phyloP scores from a whole-genome alignment of 2,888 invertebrate genomes.

The Atherix ibis region DNA sequence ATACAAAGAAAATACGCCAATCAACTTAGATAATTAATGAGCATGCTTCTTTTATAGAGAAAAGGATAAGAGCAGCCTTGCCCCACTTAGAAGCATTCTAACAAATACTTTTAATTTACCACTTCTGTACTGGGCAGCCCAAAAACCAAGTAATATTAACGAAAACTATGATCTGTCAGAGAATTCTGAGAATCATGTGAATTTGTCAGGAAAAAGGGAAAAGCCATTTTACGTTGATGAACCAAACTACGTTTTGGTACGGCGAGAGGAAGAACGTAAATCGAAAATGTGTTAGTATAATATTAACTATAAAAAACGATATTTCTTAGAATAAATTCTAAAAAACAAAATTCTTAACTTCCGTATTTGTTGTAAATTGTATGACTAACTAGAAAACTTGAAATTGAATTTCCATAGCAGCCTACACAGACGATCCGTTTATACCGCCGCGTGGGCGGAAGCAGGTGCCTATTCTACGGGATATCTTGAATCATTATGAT shows the following conservation, averaged over 20 bases:
- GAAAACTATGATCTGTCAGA: no score
- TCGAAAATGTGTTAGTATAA: slow-evolving; percentile 6
- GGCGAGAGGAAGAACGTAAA: slow-evolving; percentile 16
- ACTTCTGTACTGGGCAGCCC: no score
- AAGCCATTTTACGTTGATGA: slow-evolving; percentile 26
- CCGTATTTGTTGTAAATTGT: neutral
- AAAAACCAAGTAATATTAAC: no score
- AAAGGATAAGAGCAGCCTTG: no score
- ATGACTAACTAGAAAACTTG: neutral
- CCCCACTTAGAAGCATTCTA: no score
- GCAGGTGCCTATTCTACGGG: slow-evolving; percentile 21
- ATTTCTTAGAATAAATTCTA: no score
- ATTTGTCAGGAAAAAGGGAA: slow-evolving; percentile 26
- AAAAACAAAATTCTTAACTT: neutral
- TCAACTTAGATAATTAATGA: no score
- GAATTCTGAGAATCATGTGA: slow-evolving; percentile 27
- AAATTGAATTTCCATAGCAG: neutral
- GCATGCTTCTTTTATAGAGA: no score
- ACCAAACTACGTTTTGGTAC: slow-evolving; percentile 25
- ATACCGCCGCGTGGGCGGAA: slow-evolving; percentile 31
- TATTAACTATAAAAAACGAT: neutral
- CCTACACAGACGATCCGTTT: slow-evolving; percentile 18
- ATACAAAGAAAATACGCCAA: no score
- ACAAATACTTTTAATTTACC: no score
- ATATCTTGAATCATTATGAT: slow-evolving; percentile 22